Conservation (phyloP, 2,888 invertebrate species). For the Arrhopalites spinosus region DNA sequence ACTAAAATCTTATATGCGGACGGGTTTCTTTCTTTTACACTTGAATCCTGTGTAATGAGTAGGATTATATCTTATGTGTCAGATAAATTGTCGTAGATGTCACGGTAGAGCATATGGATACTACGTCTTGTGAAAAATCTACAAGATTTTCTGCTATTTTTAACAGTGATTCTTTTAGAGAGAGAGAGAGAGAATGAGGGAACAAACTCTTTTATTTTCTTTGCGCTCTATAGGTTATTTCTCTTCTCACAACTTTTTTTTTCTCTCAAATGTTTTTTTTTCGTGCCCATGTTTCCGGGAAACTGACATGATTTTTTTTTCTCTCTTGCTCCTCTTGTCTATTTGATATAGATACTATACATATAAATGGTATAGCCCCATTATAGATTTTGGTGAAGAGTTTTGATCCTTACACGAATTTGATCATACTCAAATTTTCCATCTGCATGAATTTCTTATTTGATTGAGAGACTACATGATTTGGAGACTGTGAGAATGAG, state of each 20-base stretch:
- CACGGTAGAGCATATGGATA: slow-evolving; percentile 13
- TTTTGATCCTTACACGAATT: slow-evolving; percentile 5
- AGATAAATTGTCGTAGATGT: slow-evolving; percentile 22
- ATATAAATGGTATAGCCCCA: no score
- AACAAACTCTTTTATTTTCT: no score
- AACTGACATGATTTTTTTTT: no score
- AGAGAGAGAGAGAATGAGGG: no score
- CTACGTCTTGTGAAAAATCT: not conserved
- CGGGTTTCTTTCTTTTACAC: not conserved
- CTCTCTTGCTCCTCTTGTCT: no score
- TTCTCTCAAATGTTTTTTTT: no score
- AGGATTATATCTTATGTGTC: slow-evolving; percentile 19
- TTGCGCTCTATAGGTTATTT: no score
- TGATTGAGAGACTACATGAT: not conserved
- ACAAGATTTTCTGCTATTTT: not conserved
- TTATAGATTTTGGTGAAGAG: no score
- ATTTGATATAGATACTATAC: no score
- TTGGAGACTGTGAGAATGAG: not conserved
- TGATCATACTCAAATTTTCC: slow-evolving; percentile 7
- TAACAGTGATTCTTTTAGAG: not conserved
- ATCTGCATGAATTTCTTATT: slow-evolving; percentile 4
- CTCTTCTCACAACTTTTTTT: no score
- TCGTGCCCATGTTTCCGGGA: no score
- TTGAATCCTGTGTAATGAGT: slow-evolving; percentile 15
- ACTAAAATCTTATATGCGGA: not conserved